A percentile compares a stretch with the other conserved stretches of the same genome.
Conservation (phyloP, 2,797 vertebrate species). For the Spatula clypeata region DNA sequence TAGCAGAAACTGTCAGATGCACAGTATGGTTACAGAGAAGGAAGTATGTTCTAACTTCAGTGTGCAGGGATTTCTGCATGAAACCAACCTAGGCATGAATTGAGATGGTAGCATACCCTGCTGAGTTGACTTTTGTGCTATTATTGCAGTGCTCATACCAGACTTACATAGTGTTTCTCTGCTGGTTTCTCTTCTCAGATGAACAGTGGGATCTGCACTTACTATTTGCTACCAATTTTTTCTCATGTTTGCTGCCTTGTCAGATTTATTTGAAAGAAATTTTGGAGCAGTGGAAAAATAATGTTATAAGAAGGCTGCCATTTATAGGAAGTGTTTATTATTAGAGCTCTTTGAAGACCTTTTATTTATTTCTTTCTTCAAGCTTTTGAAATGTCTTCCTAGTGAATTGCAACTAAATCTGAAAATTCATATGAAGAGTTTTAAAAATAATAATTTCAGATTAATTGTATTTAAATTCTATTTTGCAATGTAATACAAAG, state of each 20-base stretch:
- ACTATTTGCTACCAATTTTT: conserved; percentile 31
- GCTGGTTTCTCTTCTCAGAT: conserved; percentile 23
- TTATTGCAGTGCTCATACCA: neutral
- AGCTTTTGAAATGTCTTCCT: conserved; percentile 43
- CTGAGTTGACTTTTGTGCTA: conserved; percentile 10
- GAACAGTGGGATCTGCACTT: conserved; percentile 34
- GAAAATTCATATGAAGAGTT: conserved; percentile 21
- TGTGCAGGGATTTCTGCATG: conserved; percentile 4
- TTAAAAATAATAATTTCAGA: neutral
- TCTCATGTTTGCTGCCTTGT: conserved; percentile 33
- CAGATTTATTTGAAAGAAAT: conserved; percentile 46
- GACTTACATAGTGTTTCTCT: conserved; percentile 2
- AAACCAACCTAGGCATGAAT: neutral
- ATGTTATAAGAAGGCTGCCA: neutral
- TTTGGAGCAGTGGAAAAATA: neutral
- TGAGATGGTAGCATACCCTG: neutral
- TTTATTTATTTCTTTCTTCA: neutral
- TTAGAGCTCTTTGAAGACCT: neutral
- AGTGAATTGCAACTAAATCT: conserved; percentile 50
- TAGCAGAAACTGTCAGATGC: neutral
- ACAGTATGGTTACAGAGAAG: neutral
- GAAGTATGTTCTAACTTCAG: neutral
- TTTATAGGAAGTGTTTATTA: conserved; percentile 14
- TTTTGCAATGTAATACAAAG: conserved; percentile 26
- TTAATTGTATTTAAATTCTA: conserved; percentile 41